These are phyloP conservation scores for Hippocampus comes DNA, from an alignment of 2,113 vertebrate genomes.

Conservation along the genomic window DNA sequence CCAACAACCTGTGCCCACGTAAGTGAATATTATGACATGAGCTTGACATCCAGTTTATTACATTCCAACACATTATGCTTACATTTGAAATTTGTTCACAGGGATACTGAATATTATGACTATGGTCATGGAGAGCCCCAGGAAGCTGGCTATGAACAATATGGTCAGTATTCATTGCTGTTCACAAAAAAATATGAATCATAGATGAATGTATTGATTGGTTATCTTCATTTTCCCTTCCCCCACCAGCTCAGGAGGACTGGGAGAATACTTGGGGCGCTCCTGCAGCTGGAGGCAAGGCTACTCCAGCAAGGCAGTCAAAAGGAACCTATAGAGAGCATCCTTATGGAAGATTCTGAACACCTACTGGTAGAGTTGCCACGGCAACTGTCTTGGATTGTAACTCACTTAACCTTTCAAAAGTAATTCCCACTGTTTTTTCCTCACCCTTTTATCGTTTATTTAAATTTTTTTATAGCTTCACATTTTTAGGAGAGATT, in stretches of 20 bases:
- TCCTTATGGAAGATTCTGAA: conserved; percentile 91
- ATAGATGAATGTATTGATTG: conserved; percentile 19
- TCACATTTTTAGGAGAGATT: conserved; percentile 39
- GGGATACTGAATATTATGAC: conserved; percentile 97
- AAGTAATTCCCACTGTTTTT: conserved; percentile 87
- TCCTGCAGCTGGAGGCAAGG: conserved; percentile 74
- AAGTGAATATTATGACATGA: conserved; percentile 54
- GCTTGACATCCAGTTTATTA: neutral
- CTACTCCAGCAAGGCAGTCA: conserved; percentile 76
- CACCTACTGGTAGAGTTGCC: conserved; percentile 78
- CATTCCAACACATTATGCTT: neutral
- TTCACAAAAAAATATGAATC: neutral
- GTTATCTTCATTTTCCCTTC: conserved; percentile 30
- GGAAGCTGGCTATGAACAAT: conserved; percentile 84
- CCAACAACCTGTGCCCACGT: conserved; percentile 88
- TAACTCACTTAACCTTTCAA: conserved; percentile 89
- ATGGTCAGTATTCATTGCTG: conserved; percentile 75
- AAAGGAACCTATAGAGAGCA: conserved; percentile 90
- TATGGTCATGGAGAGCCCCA: conserved; percentile 94
- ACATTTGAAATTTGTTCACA: conserved; percentile 46
- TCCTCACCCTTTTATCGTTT: conserved; percentile 49
- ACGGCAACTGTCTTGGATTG: conserved; percentile 85
- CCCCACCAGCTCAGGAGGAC: conserved; percentile 83
- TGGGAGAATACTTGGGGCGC: conserved; percentile 86
- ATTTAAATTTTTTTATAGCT: conserved; percentile 34